phyloP scores from a whole-genome alignment of 2,888 invertebrate genomes.

The Ophioninae sp. region DNA sequence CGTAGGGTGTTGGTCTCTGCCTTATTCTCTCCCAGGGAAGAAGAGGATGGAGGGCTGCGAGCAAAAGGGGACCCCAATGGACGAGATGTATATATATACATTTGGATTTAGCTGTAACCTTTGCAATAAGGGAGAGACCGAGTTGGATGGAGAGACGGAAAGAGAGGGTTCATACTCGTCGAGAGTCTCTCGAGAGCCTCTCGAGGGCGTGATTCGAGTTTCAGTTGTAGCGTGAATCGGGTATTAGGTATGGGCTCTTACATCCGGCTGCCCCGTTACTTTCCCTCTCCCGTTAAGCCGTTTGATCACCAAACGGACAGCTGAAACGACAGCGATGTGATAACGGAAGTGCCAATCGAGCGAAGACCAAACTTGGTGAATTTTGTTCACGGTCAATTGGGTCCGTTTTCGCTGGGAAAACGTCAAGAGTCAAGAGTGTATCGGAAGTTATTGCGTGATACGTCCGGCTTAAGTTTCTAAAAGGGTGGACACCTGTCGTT shows the following conservation, averaged over 20 bases:
- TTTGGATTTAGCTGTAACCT: slow-evolving; percentile 36
- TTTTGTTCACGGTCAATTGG: too few relatives aligned
- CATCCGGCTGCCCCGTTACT: slow-evolving; percentile 30
- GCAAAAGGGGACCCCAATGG: slow-evolving; percentile 19
- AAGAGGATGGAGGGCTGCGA: slow-evolving; percentile 1
- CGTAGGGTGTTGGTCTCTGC: slow-evolving; percentile 13
- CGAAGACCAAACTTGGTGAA: too few relatives aligned
- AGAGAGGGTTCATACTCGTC: slow-evolving; percentile 38
- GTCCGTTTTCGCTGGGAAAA: too few relatives aligned
- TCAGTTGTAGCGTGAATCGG: slow-evolving; percentile 35
- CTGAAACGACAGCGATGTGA: slow-evolving; percentile 16
- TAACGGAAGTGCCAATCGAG: neutral
- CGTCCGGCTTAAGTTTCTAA: too few relatives aligned
- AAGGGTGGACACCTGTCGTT: too few relatives aligned
- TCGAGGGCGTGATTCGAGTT: slow-evolving; percentile 54
- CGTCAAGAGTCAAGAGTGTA: too few relatives aligned
- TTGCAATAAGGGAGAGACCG: slow-evolving; percentile 34
- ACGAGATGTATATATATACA: slow-evolving; percentile 36
- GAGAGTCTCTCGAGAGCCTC: slow-evolving; percentile 43
- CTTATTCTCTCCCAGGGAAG: slow-evolving; percentile 7
- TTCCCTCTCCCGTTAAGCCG: slow-evolving; percentile 19
- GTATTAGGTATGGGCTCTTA: slow-evolving; percentile 38
- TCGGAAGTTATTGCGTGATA: too few relatives aligned
- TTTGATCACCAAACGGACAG: slow-evolving; percentile 6
- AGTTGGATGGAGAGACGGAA: neutral